Percentiles rank a stretch among this genome's conserved stretches.
Conservation (phyloP, 2,113 vertebrate genomes). For the Hyla sarda region DNA sequence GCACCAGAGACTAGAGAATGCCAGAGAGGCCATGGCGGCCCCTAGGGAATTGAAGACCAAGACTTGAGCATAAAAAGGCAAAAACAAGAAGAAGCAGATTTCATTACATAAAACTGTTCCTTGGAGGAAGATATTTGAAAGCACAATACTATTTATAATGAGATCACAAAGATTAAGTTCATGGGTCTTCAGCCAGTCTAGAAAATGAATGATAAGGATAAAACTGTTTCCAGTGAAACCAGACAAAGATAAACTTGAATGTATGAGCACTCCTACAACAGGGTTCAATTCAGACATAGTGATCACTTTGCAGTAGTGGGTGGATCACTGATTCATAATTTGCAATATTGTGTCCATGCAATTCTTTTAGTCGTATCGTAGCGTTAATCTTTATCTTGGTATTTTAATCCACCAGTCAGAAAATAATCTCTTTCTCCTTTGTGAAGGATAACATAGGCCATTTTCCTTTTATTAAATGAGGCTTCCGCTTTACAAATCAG, state of each 20-base stretch:
- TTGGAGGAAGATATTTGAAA: constrained; percentile 61
- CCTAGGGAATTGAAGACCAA: background rate
- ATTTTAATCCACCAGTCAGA: background rate
- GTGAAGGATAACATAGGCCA: background rate
- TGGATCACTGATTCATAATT: background rate
- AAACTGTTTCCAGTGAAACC: background rate
- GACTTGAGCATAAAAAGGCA: background rate
- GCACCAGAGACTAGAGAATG: constrained; percentile 43
- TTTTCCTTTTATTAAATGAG: background rate
- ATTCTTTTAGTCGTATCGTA: background rate
- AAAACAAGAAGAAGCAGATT: background rate
- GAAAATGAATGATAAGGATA: constrained; percentile 5
- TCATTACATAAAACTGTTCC: constrained; percentile 58
- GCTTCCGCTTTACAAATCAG: background rate
- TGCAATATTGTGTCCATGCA: background rate
- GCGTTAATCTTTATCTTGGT: background rate
- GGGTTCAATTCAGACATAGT: background rate
- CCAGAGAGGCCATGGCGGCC: constrained; percentile 1
- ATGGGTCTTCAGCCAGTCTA: constrained; percentile 48
- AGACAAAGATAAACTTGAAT: background rate
- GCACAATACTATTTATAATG: constrained; percentile 59
- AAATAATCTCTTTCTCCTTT: background rate
- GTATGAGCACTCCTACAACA: background rate
- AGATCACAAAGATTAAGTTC: constrained; percentile 39
- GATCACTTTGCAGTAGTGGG: background rate